Evolutionary conservation across 2,113 vertebrate species (phyloP), one percentile per base, ranked within the genome.

Genomic region (Meleagris gallopavo): DNA sequence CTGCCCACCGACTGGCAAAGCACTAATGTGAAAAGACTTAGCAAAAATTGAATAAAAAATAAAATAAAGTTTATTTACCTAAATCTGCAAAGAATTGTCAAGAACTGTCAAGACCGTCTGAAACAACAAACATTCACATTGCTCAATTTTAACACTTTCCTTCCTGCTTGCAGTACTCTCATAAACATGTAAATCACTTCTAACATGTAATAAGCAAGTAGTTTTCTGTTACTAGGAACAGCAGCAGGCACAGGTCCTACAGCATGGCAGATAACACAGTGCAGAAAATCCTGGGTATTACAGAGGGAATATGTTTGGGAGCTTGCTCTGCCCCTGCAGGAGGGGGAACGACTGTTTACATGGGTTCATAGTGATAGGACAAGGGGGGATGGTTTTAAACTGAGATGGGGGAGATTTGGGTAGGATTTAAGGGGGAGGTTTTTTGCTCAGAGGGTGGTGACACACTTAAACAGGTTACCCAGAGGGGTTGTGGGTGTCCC

Each of bases 261-360:
- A 88, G 54, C 85, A 50, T 32, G 66, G 62, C 24, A 46, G 65
- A 5, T n/a, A 72, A 87, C 27, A 48, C 65, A 75, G 77, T 38
- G 48, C 40, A 87, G 54, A 90, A 92, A 75, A 92, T 77, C 73
- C 67, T 89, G 58, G 79, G 71, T 72, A 41, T 25, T 74, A 84
- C 2, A 14, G 52, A 64, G 14, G 10, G 41, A 81, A 71, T 0
- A 0, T 58, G 38, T 82, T 58, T 70, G 40, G 81, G 74, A 86
- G 78, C 43, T 82, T 64, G 25, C 21, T 79, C 89, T 87, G 54
- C 41, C 50, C 74, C 79, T 50, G 12, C 48, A 50, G 48, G 48
- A 50, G 22, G 11, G 48, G 48, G 22, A 24, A 50, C 6, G 6
- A 24, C 48, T 21, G 48, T 24, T 50, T 24, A 50, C 48, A 12